These are phyloP conservation scores for Pherbina coryleti DNA, from an alignment of 2,888 invertebrate genomes.

Conservation along the genomic window DNA sequence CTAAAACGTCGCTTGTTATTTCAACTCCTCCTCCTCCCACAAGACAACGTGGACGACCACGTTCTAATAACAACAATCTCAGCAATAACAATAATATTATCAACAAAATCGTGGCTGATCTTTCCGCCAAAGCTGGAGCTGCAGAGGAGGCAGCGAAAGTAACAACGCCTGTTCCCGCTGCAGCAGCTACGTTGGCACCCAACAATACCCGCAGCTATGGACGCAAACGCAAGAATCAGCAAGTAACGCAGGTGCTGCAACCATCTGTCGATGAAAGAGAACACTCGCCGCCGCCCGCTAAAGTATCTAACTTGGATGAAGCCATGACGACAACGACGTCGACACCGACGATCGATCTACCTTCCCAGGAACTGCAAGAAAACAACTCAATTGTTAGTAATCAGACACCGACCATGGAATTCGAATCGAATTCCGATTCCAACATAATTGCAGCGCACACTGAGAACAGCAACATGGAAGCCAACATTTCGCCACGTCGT, in stretches of 20 bases:
- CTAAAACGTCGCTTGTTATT: neutral
- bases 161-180: conserved; percentile 33
- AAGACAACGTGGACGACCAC: conserved; percentile 61
- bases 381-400: conserved; percentile 39
- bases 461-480: conserved; percentile 29
- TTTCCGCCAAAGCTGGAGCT: conserved; percentile 61
- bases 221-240: conserved; percentile 67
- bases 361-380: conserved; percentile 37
- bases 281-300: conserved; percentile 54
- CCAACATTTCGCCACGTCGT: conserved; percentile 56
- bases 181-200: neutral
- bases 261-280: conserved; percentile 48
- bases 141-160: conserved; percentile 43
- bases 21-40: conserved; percentile 40
- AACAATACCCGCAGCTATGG: conserved; percentile 45
- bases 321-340: neutral
- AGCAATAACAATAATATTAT: conserved; percentile 61
- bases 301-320: conserved; percentile 46
- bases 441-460: conserved; percentile 45
- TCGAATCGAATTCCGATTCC: conserved; percentile 54
- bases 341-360: conserved; percentile 44
- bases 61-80: conserved; percentile 54
- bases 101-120: conserved; percentile 62
- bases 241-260: conserved; percentile 57
- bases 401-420: conserved; percentile 46